Conservation (phyloP, 2,797 vertebrate species). For the Hemibagrus guttatus region DNA sequence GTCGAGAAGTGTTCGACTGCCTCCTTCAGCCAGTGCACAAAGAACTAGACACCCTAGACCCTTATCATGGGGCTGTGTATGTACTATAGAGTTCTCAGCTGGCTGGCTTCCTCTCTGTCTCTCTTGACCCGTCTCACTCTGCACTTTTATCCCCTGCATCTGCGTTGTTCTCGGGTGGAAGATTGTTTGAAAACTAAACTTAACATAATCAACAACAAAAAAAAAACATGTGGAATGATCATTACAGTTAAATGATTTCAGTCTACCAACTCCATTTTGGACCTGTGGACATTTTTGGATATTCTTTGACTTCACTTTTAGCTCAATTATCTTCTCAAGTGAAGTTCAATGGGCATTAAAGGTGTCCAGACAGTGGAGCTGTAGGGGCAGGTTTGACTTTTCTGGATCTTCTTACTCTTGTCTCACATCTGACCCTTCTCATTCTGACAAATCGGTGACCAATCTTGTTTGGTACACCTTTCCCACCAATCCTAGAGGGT, state of each 20-base stretch:
- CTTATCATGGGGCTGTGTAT: slow-evolving; percentile 95
- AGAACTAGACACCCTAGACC: slow-evolving; percentile 85
- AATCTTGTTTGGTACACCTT: slow-evolving; percentile 30
- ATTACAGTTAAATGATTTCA: neutral
- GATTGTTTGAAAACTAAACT: slow-evolving; percentile 22
- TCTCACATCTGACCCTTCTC: slow-evolving; percentile 42
- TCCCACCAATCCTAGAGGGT: slow-evolving; percentile 21
- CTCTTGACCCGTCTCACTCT: slow-evolving; percentile 48
- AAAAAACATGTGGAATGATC: neutral
- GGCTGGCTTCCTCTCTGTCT: slow-evolving; percentile 39
- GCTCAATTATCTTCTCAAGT: slow-evolving; percentile 3
- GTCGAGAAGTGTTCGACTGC: slow-evolving; percentile 65
- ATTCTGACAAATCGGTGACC: slow-evolving; percentile 43
- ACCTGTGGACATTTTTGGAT: neutral
- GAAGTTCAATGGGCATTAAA: slow-evolving; percentile 4
- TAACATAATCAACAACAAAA: neutral
- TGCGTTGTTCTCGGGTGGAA: slow-evolving; percentile 46
- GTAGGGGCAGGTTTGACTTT: slow-evolving; percentile 39
- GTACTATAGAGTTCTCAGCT: slow-evolving; percentile 69
- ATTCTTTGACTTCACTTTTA: neutral
- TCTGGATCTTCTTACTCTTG: slow-evolving; percentile 47
- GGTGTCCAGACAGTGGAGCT: slow-evolving; percentile 26
- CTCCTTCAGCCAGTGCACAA: slow-evolving; percentile 62
- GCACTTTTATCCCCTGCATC: slow-evolving; percentile 39
- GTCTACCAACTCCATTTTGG: slow-evolving; percentile 4